These are phyloP conservation scores for Motacilla alba DNA, from an alignment of 2,113 vertebrate genomes.

Conservation along the genomic window DNA sequence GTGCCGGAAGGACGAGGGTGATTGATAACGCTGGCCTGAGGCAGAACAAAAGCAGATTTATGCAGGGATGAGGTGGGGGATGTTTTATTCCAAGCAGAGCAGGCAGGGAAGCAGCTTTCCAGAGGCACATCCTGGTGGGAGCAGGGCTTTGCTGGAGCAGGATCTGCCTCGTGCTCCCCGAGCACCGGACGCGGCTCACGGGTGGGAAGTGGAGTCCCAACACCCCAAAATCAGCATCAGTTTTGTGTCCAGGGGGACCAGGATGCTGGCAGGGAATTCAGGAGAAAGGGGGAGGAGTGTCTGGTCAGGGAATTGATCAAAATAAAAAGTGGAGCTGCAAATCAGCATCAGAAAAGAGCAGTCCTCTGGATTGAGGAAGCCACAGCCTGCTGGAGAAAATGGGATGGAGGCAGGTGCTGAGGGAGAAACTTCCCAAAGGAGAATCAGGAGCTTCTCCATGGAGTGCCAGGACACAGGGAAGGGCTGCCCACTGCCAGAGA, in stretches of 20 bases:
- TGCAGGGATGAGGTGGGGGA: not conserved
- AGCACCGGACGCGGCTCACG: rapidly evolving
- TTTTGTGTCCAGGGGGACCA: not conserved
- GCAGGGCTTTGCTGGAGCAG: not conserved
- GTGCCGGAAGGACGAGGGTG: not conserved
- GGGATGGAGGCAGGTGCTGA: not conserved
- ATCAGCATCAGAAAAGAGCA: not conserved
- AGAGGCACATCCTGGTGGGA: not conserved
- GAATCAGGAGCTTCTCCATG: not conserved
- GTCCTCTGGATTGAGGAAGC: not conserved
- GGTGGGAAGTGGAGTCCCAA: not conserved
- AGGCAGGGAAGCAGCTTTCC: not conserved
- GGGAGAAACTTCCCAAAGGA: not conserved
- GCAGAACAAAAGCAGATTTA: not conserved
- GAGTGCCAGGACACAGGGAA: not conserved
- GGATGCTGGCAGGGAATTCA: not conserved
- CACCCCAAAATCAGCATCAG: not conserved
- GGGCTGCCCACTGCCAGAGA: not conserved
- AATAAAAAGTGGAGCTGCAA: not conserved
- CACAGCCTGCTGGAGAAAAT: not conserved
- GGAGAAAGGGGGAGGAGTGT: not conserved
- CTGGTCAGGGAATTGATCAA: not conserved
- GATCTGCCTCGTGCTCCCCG: not conserved
- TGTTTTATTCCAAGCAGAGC: not conserved
- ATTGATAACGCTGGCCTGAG: rapidly evolving